These are phyloP conservation scores for Neotoxoptera formosana DNA, from an alignment of 1,140 invertebrate species.

Conservation along the genomic window DNA sequence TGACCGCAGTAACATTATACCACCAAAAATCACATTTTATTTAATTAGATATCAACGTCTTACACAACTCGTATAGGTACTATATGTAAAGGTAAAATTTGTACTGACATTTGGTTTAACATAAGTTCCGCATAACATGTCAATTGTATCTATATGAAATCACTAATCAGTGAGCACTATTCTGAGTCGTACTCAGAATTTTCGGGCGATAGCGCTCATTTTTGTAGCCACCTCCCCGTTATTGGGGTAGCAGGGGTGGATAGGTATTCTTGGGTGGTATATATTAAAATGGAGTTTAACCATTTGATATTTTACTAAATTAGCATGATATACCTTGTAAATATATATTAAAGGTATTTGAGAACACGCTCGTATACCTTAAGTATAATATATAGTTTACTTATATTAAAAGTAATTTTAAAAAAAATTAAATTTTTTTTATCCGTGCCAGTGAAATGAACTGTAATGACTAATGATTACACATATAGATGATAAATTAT, in stretches of 20 bases:
- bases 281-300: too few relatives aligned
- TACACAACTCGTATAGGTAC: too few relatives aligned
- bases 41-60: too few relatives aligned
- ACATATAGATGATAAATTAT: neutral
- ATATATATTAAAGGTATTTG: neutral
- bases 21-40: too few relatives aligned
- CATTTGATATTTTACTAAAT: neutral
- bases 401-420: too few relatives aligned
- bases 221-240: neutral
- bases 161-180: too few relatives aligned
- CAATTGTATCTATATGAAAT: too few relatives aligned
- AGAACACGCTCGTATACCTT: neutral
- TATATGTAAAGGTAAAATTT: too few relatives aligned
- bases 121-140: too few relatives aligned
- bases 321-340: neutral
- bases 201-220: neutral
- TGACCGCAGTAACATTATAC: too few relatives aligned
- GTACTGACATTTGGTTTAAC: too few relatives aligned
- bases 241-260: neutral
- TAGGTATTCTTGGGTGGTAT: neutral
- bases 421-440: neutral
- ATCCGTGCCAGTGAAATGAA: neutral
- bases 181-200: neutral
- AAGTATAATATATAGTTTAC: neutral
- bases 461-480: too few relatives aligned